These are phyloP conservation scores for Penaeus japonicus DNA, from an alignment of 1,140 invertebrate genomes.

Conservation along the genomic window DNA sequence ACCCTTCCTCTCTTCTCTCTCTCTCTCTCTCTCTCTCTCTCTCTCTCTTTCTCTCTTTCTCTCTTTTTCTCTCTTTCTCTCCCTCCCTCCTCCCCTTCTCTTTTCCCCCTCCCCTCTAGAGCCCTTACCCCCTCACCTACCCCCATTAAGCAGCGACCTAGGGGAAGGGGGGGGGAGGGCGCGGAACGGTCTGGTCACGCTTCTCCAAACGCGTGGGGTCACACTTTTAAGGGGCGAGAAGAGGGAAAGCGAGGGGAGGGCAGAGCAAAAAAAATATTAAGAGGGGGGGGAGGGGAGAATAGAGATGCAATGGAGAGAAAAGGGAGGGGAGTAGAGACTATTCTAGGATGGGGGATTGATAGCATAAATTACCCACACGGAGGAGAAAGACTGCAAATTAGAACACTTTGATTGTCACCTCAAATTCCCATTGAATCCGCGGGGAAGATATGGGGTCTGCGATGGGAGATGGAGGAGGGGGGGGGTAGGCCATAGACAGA, in stretches of 20 bases:
- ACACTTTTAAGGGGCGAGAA: conserved; percentile 7
- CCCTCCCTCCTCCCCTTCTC: no score
- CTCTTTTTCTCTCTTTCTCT: no score
- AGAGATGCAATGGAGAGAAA: no score
- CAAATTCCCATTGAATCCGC: neutral
- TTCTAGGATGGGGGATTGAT: conserved; percentile 10
- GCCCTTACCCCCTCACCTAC: no score
- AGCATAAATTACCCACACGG: neutral
- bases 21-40: no score
- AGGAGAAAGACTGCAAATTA: conserved; percentile 44
- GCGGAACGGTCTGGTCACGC: neutral
- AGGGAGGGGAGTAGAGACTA: neutral
- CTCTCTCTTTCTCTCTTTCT: no score
- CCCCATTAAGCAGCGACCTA: no score
- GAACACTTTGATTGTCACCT: conserved; percentile 27
- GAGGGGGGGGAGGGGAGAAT: neutral
- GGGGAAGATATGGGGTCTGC: neutral
- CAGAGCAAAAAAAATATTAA: neutral
- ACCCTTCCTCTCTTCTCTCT: no score
- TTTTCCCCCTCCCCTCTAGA: no score
- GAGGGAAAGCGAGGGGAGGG: conserved; percentile 3
- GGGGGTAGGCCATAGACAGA: neutral
- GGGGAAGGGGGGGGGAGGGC: no score
- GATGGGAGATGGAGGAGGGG: neutral
- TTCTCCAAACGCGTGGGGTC: neutral